These are phyloP conservation scores for Botrylloides violaceus DNA, from an alignment of 23 tunicate genomes.

Conservation along the genomic window DNA sequence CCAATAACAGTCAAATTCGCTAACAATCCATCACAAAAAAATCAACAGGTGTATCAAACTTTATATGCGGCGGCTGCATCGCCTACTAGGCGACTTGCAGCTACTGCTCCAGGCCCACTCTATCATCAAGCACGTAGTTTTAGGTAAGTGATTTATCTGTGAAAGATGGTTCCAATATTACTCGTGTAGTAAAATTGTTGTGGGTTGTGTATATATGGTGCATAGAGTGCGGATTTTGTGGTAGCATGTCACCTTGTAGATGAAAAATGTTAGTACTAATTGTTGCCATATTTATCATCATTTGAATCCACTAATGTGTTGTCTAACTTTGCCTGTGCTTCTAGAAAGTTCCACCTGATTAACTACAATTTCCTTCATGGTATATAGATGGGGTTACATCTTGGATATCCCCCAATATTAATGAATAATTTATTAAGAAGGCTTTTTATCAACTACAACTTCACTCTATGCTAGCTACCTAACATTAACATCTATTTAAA, in stretches of 20 bases:
- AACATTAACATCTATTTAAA: too few relatives aligned
- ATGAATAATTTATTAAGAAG: too few relatives aligned
- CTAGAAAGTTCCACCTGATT: too few relatives aligned
- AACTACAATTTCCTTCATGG: too few relatives aligned
- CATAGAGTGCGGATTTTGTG: neutral
- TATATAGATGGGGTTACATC: too few relatives aligned
- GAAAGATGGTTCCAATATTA: neutral
- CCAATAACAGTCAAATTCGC: constrained; percentile 89
- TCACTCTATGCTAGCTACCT: too few relatives aligned
- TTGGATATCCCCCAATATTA: too few relatives aligned
- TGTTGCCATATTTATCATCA: too few relatives aligned
- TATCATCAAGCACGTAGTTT: constrained; percentile 75
- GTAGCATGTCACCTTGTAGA: neutral
- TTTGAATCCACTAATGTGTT: too few relatives aligned
- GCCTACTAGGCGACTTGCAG: constrained; percentile 39
- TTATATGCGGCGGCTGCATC: constrained; percentile 78
- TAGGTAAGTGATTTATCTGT: constrained; percentile 37
- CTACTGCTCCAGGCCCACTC: constrained; percentile 52
- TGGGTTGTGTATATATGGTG: neutral
- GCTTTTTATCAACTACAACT: too few relatives aligned
- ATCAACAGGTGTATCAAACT: constrained; percentile 78
- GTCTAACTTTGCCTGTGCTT: too few relatives aligned
- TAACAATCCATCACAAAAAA: constrained; percentile 90
- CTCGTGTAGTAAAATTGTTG: neutral
- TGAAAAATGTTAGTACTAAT: neutral